These are phyloP conservation scores for Presbytis comata DNA, from an alignment of 2,797 vertebrate genomes.

Conservation along the genomic window DNA sequence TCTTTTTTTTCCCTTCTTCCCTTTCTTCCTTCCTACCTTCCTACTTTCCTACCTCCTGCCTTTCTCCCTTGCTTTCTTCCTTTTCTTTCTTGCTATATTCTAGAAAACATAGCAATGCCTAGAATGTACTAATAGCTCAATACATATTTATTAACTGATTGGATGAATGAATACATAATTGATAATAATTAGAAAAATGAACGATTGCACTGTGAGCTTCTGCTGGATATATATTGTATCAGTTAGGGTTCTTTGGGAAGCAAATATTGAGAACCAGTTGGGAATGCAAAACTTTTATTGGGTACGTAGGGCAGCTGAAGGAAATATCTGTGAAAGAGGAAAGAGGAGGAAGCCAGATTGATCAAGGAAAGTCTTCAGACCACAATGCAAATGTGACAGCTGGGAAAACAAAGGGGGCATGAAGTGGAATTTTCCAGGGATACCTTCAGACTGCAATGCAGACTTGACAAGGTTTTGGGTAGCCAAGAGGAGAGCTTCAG, in stretches of 20 bases:
- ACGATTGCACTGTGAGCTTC: not conserved
- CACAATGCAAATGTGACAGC: not conserved
- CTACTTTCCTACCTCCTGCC: not conserved
- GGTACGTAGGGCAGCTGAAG: not conserved
- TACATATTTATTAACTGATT: not conserved
- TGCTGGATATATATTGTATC: not conserved
- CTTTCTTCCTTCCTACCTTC: not conserved
- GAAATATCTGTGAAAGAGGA: too few species aligned
- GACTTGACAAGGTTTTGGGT: not conserved
- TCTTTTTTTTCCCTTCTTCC: not conserved
- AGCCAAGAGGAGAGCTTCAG: not conserved
- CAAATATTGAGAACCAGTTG: not conserved
- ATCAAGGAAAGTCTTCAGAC: not conserved
- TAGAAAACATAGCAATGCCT: not conserved
- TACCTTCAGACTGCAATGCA: not conserved
- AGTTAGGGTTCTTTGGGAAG: not conserved
- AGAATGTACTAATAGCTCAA: not conserved
- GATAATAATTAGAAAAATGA: not conserved
- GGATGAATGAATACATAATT: not conserved
- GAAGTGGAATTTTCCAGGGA: not conserved
- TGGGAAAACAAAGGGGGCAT: not conserved
- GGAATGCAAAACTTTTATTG: not conserved
- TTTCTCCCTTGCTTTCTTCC: not conserved
- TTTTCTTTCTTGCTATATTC: not conserved
- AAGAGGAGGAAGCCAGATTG: fast-evolving